A percentile compares a stretch with the other conserved stretches of the same genome.
These are phyloP conservation scores for Melanotaenia duboulayi DNA, from an alignment of 2,113 vertebrate genomes.

Conservation along the genomic window DNA sequence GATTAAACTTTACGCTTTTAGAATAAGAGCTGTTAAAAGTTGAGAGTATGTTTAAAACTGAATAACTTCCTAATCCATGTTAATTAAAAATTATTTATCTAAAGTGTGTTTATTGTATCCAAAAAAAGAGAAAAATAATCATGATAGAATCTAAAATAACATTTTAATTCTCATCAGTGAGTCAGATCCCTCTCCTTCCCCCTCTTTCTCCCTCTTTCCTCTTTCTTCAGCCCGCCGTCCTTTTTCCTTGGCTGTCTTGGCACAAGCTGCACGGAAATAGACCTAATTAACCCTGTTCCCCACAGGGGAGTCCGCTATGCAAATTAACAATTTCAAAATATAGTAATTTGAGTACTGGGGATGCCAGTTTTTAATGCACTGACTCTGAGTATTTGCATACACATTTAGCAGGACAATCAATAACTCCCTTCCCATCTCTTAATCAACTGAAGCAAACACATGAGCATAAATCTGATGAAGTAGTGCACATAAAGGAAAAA, in stretches of 20 bases:
- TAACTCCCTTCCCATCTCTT: conserved; percentile 20
- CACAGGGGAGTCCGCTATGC: conserved; percentile 97
- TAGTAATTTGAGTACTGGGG: conserved; percentile 99
- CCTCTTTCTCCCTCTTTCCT: conserved; percentile 20
- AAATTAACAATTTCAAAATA: conserved; percentile 99
- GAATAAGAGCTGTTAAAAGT: background rate
- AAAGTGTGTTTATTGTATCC: conserved; percentile 98
- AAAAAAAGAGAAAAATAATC: conserved; percentile 97
- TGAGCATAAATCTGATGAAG: conserved; percentile 80
- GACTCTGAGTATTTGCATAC: conserved; percentile 92
- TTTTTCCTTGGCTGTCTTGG: conserved; percentile 72
- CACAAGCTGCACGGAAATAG: conserved; percentile 96
- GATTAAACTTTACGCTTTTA: conserved; percentile 49
- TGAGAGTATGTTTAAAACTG: conserved; percentile 86
- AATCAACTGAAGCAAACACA: conserved; percentile 28
- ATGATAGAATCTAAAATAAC: conserved; percentile 96
- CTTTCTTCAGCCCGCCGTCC: conserved; percentile 24
- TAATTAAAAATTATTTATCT: conserved; percentile 99
- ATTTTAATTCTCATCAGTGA: conserved; percentile 97
- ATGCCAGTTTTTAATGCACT: conserved; percentile 95
- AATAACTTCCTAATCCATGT: conserved; percentile 97
- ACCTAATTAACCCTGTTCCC: conserved; percentile 99
- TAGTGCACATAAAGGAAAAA: conserved; percentile 72
- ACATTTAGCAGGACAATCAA: conserved; percentile 44
- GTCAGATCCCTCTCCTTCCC: conserved; percentile 78